Base-by-base conservation (phyloP, 1,140 invertebrate species). In the Polyergus mexicanus region DNA sequence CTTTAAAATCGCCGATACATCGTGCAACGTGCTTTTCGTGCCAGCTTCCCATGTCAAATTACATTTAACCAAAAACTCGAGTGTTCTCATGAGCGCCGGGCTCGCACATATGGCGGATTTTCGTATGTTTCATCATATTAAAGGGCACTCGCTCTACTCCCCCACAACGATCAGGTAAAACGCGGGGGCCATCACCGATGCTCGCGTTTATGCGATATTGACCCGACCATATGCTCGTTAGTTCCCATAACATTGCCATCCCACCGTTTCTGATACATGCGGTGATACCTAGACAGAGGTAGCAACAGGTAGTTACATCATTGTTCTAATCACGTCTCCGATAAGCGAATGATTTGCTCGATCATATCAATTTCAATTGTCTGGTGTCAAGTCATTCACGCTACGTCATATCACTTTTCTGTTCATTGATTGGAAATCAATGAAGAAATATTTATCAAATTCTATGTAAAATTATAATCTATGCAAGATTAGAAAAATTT, bases 41-140 rank as follows among this genome's bases (percentile, higher is more conserved):
- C 44, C 51, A 74, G 86, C 78, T 93, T 93, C 91, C 92, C 92
- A 93, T 93, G 92, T 92, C 91, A 92, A 93, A 93, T 93, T 89
- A 68, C 32, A 69, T 85, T 89, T 89, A 87, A 83, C 51, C 51
- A 51, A 28, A 69, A 68, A 86, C 75, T 84, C 66, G 84, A 86
- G 71, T 77, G 87, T 93, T 93, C 92, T 90, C 92, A 93, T 92
- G 87, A 89, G 76, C 74, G 85, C 86, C 16, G 83, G 91, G 54
- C 76, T 63, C 89, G 80, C 87, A 83, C 92, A 92, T 93, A 92
- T 93, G 92, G 88, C 83, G 62, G 77, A 91, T 88, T 85, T 81
- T 58, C 44, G 60, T 58, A 58, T 75, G 77, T 87, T 89, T 76
- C 89, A 86, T 74, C 85, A 54, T 47, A 54, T 47, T 16, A 44